These are phyloP conservation scores for Spisula subtruncata DNA, from an alignment of 2,888 invertebrate species.

Conservation along the genomic window DNA sequence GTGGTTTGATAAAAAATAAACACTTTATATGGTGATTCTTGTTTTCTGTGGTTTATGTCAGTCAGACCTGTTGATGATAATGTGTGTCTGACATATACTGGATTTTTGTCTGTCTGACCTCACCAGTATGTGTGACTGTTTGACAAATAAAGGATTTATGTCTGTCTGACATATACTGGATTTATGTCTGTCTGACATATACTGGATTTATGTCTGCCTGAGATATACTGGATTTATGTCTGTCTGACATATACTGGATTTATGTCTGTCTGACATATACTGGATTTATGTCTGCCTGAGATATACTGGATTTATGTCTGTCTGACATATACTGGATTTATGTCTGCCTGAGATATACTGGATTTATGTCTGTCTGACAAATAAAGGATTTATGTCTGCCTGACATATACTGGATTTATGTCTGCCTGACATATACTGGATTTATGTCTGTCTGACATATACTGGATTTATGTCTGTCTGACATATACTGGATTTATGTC, in stretches of 20 bases:
- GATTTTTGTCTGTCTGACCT: too few relatives aligned
- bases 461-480: too few relatives aligned
- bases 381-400: neutral
- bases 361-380: neutral
- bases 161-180: neutral
- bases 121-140: too few relatives aligned
- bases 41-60: neutral
- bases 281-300: neutral
- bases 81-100: neutral
- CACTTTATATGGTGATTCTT: neutral
- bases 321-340: neutral
- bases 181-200: neutral
- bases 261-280: neutral
- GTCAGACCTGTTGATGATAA: neutral
- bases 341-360: neutral
- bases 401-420: neutral
- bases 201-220: neutral
- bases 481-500: too few relatives aligned
- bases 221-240: neutral
- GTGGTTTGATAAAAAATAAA: conserved; percentile 43
- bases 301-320: neutral
- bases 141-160: too few relatives aligned
- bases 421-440: neutral
- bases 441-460: neutral
- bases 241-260: neutral